Evolutionary conservation across 2,797 vertebrate genomes (phyloP).

Genomic region (Phrynocephalus forsythii): DNA sequence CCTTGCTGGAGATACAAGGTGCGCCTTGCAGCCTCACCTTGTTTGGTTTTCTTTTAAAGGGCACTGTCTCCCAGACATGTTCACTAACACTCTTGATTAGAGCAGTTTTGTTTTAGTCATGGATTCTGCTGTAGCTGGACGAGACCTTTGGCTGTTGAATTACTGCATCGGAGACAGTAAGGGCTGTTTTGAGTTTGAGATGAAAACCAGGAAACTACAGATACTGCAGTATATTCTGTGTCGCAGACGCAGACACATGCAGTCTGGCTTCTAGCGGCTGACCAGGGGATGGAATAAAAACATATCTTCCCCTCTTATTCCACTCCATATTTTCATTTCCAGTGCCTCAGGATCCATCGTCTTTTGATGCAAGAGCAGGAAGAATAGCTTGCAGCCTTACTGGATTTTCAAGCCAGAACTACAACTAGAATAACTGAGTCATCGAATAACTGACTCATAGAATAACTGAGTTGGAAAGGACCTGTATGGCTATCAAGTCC

Average conservation of each 20-base stretch:
- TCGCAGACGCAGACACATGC: background rate
- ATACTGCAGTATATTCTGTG: background rate
- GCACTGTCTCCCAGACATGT: background rate
- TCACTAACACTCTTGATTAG: constrained; percentile 1
- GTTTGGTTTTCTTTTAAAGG: constrained; percentile 43
- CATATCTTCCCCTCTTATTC: background rate
- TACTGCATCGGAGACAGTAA: background rate
- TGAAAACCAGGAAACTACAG: background rate
- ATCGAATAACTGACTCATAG: no score
- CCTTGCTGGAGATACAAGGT: constrained; percentile 23
- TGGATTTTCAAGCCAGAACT: background rate
- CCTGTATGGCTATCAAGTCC: no score
- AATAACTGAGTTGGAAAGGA: no score
- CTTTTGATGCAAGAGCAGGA: background rate
- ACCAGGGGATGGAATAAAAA: background rate
- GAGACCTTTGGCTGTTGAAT: background rate
- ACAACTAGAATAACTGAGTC: background rate
- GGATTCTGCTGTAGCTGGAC: background rate
- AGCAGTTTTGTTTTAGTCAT: background rate
- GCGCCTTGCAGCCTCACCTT: constrained; percentile 34
- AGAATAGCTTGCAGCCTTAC: background rate
- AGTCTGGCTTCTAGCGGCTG: background rate
- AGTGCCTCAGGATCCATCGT: background rate
- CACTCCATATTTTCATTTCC: background rate
- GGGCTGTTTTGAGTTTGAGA: background rate